Base-by-base conservation (phyloP, 2,888 invertebrate species). In the Sinohyriopsis cumingii region DNA sequence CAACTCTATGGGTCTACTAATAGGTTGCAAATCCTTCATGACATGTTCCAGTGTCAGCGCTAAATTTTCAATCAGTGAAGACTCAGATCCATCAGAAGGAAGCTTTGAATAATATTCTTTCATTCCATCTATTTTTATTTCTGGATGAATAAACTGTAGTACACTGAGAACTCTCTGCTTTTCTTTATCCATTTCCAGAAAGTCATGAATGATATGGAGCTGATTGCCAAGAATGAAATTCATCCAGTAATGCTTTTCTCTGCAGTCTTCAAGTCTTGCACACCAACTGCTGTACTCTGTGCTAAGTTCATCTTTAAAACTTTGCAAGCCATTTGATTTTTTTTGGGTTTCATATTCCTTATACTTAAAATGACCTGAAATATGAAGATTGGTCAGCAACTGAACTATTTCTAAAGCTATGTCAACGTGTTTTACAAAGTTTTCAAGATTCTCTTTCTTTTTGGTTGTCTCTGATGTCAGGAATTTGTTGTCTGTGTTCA, bases 181-280 rank as follows among this genome's bases (percentile, higher is more conserved):
- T 18, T 65, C 69, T 1, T n/a, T 55, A 6, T 24, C 62, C 22
- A 22, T 59, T 59, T 74, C 72, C 9, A 80, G 67, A 59, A 55
- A 82, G 15, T 68, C 60, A 24, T 68, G 72, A 15, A 82, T 53
- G 9, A 65, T 62, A 57, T 76, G 77, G 7, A 82, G 67, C 24
- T 81, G 79, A 25, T 72, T 68, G 15, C 78, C 74, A 59, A 74
- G 67, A 53, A 82, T 68, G 54, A 72, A 82, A 60, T 80, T 82
- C 63, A 80, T 65, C n/a, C 73, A 65, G 67, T 72, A 77, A 55
- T 67, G 73, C 9, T 67, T 45, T 9, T 67, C 24, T 55, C 82
- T 67, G 9, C 61, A 61, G 5, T 20, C 18, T 20, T 59, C n/a
- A 7, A 82, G 72, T n/a, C 53, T 28, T 18, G 63, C 18, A 33